These are phyloP conservation scores for Megaleporinus macrocephalus DNA, from an alignment of 2,113 vertebrate species.

Conservation along the genomic window DNA sequence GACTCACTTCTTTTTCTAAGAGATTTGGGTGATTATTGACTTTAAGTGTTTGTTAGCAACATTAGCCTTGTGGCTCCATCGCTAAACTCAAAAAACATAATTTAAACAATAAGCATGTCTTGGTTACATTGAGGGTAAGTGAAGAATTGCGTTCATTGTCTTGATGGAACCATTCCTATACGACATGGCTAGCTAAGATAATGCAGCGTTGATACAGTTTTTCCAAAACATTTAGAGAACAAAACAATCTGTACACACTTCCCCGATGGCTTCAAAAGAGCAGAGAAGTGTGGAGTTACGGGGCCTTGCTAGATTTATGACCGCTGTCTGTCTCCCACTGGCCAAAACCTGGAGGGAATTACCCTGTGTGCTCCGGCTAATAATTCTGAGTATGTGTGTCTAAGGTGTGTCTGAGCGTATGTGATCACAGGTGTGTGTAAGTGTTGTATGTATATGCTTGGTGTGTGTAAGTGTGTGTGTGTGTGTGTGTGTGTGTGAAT, in stretches of 20 bases:
- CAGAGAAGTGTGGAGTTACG: background rate
- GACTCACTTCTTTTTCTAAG: no score
- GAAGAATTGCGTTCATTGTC: no score
- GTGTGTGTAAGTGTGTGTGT: background rate
- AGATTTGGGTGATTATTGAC: no score
- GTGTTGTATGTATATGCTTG: background rate
- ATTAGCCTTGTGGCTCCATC: no score
- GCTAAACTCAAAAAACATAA: no score
- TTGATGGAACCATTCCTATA: no score
- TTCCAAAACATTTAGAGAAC: background rate
- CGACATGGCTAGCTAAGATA: background rate
- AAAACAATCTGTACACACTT: background rate
- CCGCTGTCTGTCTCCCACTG: constrained; percentile 20
- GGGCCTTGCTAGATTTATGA: constrained; percentile 20
- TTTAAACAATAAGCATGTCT: no score
- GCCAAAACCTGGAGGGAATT: constrained; percentile 30
- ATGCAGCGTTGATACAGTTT: background rate
- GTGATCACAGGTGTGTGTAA: no score
- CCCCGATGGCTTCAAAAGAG: background rate
- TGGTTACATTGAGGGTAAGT: background rate
- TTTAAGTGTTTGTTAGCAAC: no score
- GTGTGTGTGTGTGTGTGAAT: background rate
- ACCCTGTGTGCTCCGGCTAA: constrained; percentile 32
- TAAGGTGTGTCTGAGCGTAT: no score
- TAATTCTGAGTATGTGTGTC: constrained; percentile 17